Evolutionary conservation across 1,140 invertebrate species (phyloP).

Genomic region (Olivierus martensii): DNA sequence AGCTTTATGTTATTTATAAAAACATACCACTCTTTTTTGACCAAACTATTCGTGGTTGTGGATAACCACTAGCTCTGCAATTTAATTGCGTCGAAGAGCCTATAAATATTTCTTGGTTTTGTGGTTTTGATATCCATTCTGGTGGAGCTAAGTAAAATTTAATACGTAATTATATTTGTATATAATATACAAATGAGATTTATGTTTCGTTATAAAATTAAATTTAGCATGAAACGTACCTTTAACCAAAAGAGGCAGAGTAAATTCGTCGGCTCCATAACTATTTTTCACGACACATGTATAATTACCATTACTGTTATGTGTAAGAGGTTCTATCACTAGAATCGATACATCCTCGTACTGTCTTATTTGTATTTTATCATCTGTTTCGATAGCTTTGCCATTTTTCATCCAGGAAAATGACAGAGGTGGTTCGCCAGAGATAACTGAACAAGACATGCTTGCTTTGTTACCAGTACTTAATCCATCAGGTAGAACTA

Average conservation of each 20-base stretch:
- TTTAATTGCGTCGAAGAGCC: conserved; percentile 80
- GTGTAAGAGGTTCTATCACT: conserved; percentile 29
- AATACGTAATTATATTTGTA: neutral
- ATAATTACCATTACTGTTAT: conserved; percentile 52
- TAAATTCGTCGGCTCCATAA: conserved; percentile 44
- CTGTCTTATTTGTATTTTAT: conserved; percentile 10
- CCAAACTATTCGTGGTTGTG: conserved; percentile 83
- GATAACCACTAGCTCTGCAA: conserved; percentile 91
- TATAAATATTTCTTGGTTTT: conserved; percentile 87
- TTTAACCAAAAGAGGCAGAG: conserved; percentile 42
- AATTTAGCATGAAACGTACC: no score
- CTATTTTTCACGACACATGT: conserved; percentile 53
- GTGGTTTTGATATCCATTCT: conserved; percentile 88
- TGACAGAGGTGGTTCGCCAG: conserved; percentile 56
- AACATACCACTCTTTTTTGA: conserved; percentile 3
- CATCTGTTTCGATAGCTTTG: conserved; percentile 22
- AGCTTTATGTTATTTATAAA: no score
- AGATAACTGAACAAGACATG: conserved; percentile 43
- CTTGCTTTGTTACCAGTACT: conserved; percentile 3
- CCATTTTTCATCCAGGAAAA: conserved; percentile 32
- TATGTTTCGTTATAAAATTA: no score
- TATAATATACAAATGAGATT: no score
- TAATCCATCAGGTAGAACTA: conserved; percentile 7
- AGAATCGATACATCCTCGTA: conserved; percentile 26
- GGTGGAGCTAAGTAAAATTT: conserved; percentile 59